Percentiles rank a stretch among this genome's conserved stretches.
These are phyloP conservation scores for Champsocephalus gunnari DNA, from an alignment of 2,797 vertebrate species.

Conservation along the genomic window DNA sequence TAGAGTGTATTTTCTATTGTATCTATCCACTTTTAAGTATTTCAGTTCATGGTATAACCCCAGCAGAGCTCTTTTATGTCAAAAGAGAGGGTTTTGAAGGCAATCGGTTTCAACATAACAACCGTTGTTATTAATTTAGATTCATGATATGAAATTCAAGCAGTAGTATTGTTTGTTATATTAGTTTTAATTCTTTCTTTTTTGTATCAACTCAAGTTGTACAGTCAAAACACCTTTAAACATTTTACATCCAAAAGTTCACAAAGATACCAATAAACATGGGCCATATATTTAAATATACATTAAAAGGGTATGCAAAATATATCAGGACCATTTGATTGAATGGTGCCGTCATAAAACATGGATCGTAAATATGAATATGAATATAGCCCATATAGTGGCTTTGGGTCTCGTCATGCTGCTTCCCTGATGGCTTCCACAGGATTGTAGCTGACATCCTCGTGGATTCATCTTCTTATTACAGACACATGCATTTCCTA, in stretches of 20 bases:
- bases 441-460: no score
- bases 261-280: neutral
- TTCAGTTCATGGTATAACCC: constrained; percentile 8
- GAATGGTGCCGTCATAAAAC: neutral
- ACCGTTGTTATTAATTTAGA: constrained; percentile 4
- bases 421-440: no score
- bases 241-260: neutral
- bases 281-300: neutral
- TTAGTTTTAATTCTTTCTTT: constrained; percentile 16
- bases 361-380: neutral
- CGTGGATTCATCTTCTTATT: no score
- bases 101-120: constrained; percentile 9
- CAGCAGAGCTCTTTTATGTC: constrained; percentile 7
- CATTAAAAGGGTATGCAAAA: neutral
- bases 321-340: neutral
- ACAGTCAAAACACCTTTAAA: constrained; percentile 1
- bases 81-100: neutral
- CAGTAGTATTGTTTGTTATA: constrained; percentile 12
- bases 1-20: neutral
- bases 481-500: no score
- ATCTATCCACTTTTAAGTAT: constrained; percentile 15
- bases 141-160: constrained; percentile 13
- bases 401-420: no score
- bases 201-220: constrained; percentile 3
- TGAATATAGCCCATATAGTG: neutral